phyloP scores from a whole-genome alignment of 2,888 invertebrate genomes.

The Ramazzottius varieornatus region DNA sequence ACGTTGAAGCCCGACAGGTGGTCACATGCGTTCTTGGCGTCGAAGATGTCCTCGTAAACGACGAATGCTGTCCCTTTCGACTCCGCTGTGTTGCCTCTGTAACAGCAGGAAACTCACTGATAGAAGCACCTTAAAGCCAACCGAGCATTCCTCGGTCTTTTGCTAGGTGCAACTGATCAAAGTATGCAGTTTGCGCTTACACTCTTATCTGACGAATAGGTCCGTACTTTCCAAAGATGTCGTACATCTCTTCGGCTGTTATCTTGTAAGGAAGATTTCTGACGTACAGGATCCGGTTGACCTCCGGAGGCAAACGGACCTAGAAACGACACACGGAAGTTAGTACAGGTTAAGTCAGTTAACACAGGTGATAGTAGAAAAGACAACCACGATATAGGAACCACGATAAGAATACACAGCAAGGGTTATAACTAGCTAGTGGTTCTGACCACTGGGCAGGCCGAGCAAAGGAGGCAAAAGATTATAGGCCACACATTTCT shows the following conservation, averaged over 20 bases:
- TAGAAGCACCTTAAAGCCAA: too few species aligned
- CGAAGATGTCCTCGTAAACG: constrained; percentile 97
- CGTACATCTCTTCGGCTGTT: constrained; percentile 98
- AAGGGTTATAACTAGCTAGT: too few species aligned
- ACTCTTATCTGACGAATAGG: constrained; percentile 93
- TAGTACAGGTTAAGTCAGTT: too few species aligned
- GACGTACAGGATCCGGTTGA: constrained; percentile 81
- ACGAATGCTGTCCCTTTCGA: constrained; percentile 96
- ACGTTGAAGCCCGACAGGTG: constrained; percentile 96
- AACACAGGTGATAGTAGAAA: too few species aligned
- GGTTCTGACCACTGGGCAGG: too few species aligned
- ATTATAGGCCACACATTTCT: too few species aligned
- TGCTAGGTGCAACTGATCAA: too few species aligned
- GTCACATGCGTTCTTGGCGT: constrained; percentile 98
- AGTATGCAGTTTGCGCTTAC: constrained; percentile 42
- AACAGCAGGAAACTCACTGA: constrained; percentile 20
- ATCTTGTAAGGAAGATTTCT: constrained; percentile 96
- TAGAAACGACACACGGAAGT: too few species aligned
- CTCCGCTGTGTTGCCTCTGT: constrained; percentile 77
- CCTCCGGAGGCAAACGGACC: constrained; percentile 93
- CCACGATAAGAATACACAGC: too few species aligned
- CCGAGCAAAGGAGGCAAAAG: too few species aligned
- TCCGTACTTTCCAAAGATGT: constrained; percentile 99
- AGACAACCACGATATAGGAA: too few species aligned
- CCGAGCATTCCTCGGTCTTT: too few species aligned